Evolutionary conservation across 2,113 vertebrate genomes (phyloP), one percentile per base, ranked within the genome.

Genomic region (Thomomys bottae): DNA sequence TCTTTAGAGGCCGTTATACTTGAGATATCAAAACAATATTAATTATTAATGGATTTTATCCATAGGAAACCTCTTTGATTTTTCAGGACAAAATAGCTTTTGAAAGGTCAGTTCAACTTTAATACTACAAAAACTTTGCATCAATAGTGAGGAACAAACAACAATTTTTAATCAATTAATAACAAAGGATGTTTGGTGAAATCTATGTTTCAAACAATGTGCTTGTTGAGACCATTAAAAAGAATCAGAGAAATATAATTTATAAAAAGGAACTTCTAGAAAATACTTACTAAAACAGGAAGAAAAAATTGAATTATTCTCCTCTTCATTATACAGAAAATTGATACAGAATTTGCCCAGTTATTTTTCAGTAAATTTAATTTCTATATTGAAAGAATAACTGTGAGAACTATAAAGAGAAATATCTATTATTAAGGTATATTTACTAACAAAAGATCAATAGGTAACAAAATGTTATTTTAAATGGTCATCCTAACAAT

Each of bases 21-120:
- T 78, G 36, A 95, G 54, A 63, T 81, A 91, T 86, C 61, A 92
- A 96, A 95, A 81, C 30, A 87, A 23, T 72, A 26, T 88, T 91
- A 90, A 95, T 95, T 96, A 81, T 93, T 89, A 85, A 95, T 92
- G 40, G 36, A 87, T 78, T 84, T 94, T 95, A 90, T 83, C 57
- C 30, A 87, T 54, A 87, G 23, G 79, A 87, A 95, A 78, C 7
- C 42, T 87, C 78, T 88, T 67, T 91, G 89, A 49, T 79, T 95
- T 88, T 67, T 7, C 21, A 38, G 80, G n/a, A 85, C 11, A 94
- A 93, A 94, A 72, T 81, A 85, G 9, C 54, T 76, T 14, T 91
- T 84, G 77, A 86, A 89, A 94, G 34, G 15, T 96, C 17, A 93
- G 76, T 95, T 94, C 70, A 70, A 64, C 3, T 12, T 89, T 94